These are phyloP conservation scores for Myathropa florea DNA, from an alignment of 2,888 invertebrate species.

Conservation along the genomic window DNA sequence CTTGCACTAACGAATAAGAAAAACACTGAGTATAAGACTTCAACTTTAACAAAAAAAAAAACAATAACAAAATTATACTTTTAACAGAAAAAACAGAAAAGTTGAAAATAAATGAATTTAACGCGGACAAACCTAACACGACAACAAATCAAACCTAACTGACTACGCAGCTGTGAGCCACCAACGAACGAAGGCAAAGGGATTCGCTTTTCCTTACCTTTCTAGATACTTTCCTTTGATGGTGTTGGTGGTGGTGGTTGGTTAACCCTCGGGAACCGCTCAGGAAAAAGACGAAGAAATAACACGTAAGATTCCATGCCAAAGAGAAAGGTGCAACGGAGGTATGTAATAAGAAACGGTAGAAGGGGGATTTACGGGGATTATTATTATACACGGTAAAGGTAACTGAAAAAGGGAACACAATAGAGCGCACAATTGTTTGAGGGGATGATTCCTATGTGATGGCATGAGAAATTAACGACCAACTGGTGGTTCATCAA, in stretches of 20 bases:
- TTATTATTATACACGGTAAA: conserved; percentile 38
- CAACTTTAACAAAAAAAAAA: neutral
- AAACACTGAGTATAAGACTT: neutral
- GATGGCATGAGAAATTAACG: neutral
- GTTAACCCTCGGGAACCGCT: conserved; percentile 19
- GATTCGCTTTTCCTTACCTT: conserved; percentile 1
- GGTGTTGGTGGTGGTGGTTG: conserved; percentile 20
- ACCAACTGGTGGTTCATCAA: conserved; percentile 63
- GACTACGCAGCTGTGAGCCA: conserved; percentile 20
- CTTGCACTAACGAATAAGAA: neutral
- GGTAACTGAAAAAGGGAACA: conserved; percentile 43
- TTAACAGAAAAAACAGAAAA: conserved; percentile 6
- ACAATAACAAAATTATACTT: neutral
- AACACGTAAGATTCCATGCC: conserved; percentile 24
- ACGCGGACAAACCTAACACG: conserved; percentile 55
- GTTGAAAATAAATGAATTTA: conserved; percentile 32
- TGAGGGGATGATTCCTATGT: conserved; percentile 38
- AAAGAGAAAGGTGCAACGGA: conserved; percentile 50
- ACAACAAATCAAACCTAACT: conserved; percentile 67
- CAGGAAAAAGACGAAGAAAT: conserved; percentile 16
- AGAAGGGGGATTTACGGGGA: conserved; percentile 55
- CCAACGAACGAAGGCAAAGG: conserved; percentile 1
- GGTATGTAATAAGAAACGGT: conserved; percentile 47
- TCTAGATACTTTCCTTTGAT: conserved; percentile 15
- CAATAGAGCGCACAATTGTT: conserved; percentile 10